phyloP scores from a whole-genome alignment of 2,797 vertebrate species.

The Typhlichthys subterraneus region DNA sequence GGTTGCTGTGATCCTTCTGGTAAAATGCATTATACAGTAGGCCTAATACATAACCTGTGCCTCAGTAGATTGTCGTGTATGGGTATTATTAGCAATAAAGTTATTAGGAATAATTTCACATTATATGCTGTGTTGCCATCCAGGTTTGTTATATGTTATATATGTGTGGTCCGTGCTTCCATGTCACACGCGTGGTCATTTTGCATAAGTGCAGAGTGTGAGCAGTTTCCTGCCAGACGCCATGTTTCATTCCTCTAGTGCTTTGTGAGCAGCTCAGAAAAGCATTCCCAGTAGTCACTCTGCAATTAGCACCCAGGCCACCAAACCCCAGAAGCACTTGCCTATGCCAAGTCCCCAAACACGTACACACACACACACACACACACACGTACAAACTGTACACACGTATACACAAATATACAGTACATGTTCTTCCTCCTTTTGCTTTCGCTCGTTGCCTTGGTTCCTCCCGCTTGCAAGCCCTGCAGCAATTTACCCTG shows the following conservation, averaged over 20 bases:
- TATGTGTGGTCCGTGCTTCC: not conserved
- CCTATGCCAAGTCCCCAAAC: slow-evolving; percentile 52
- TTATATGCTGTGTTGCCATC: not conserved
- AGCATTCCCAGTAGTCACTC: slow-evolving; percentile 53
- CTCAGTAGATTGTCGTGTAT: slow-evolving; percentile 1
- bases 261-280: slow-evolving; percentile 38
- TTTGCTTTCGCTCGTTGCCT: slow-evolving; percentile 16
- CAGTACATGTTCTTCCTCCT: slow-evolving; percentile 10
- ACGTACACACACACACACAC: slow-evolving; percentile 10
- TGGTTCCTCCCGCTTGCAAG: slow-evolving; percentile 13
- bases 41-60: slow-evolving; percentile 38
- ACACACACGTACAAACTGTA: slow-evolving; percentile 9
- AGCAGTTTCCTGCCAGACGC: slow-evolving; percentile 27
- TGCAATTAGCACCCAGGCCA: slow-evolving; percentile 64
- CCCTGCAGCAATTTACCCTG: slow-evolving; percentile 25
- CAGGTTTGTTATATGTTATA: slow-evolving; percentile 2
- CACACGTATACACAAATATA: not conserved
- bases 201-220: slow-evolving; percentile 9
- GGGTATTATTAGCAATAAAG: too few species aligned
- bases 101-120: not conserved
- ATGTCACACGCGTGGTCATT: slow-evolving; percentile 1
- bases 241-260: slow-evolving; percentile 27
- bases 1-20: slow-evolving; percentile 44
- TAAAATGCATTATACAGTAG: slow-evolving; percentile 25
- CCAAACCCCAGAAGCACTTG: slow-evolving; percentile 40